phyloP scores from a whole-genome alignment of 2,113 vertebrate genomes.

The Octodon degus region DNA sequence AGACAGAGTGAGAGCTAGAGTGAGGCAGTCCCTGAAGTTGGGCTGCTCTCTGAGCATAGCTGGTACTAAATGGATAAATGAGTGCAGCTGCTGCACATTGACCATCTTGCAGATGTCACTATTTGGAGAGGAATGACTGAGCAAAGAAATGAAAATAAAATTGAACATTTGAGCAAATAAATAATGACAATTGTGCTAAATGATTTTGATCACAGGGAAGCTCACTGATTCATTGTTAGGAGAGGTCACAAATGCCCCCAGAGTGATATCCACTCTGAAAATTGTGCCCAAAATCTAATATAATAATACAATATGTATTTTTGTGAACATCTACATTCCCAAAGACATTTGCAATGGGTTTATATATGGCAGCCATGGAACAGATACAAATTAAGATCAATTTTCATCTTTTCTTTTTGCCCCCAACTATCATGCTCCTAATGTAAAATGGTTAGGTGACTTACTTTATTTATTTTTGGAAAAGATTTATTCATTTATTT shows the following conservation, averaged over 20 bases:
- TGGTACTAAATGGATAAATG: background rate
- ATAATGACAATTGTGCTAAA: background rate
- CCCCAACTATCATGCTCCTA: background rate
- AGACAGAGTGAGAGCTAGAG: background rate
- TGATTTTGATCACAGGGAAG: background rate
- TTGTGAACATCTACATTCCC: background rate
- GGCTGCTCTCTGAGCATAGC: background rate
- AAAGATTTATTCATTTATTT: no score
- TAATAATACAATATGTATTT: background rate
- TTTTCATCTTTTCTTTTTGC: background rate
- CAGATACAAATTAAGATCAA: background rate
- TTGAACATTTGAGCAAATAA: background rate
- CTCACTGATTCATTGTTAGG: background rate
- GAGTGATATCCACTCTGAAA: background rate
- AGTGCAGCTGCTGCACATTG: background rate
- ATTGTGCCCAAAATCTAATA: background rate
- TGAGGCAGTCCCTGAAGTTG: background rate
- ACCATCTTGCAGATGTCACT: background rate
- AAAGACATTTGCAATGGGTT: background rate
- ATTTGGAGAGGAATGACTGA: background rate
- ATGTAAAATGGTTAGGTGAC: background rate
- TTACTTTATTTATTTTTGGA: background rate
- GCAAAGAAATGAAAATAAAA: constrained; percentile 28
- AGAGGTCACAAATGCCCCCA: background rate
- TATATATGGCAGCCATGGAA: background rate